Evolutionary conservation across 2,888 invertebrate genomes (phyloP).

Genomic region (Lasioglossum marginatum): DNA sequence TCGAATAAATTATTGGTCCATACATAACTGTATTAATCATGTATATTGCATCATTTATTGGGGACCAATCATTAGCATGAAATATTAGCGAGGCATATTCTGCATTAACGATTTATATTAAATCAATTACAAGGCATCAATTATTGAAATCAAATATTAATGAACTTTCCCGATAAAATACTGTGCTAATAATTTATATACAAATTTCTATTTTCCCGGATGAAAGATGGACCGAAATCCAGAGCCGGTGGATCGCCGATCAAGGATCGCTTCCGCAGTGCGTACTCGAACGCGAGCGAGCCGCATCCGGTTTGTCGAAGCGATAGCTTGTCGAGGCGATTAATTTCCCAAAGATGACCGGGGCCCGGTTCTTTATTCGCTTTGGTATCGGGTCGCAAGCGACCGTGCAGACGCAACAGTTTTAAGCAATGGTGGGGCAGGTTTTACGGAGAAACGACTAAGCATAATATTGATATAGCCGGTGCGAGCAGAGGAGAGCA

Average conservation of each 20-base stretch:
- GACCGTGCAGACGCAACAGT: conserved; percentile 71
- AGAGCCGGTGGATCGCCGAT: neutral
- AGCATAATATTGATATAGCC: conserved; percentile 79
- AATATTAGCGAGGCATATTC: neutral
- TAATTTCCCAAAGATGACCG: conserved; percentile 41
- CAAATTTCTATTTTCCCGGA: too few species aligned
- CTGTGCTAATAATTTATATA: neutral
- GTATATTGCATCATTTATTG: neutral
- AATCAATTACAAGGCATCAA: neutral
- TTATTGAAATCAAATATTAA: neutral
- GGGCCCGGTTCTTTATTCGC: conserved; percentile 24
- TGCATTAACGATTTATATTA: neutral
- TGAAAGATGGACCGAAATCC: neutral
- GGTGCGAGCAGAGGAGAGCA: conserved; percentile 41
- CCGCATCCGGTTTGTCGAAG: conserved; percentile 10
- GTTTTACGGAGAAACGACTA: conserved; percentile 78
- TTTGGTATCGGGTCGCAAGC: conserved; percentile 49
- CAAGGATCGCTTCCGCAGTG: neutral
- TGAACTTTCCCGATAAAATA: neutral
- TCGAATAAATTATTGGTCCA: neutral
- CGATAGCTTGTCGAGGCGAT: conserved; percentile 29
- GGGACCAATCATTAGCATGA: neutral
- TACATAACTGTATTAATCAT: neutral
- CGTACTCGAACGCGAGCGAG: neutral
- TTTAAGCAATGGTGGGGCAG: conserved; percentile 61